These are phyloP conservation scores for Bombus confusus DNA, from an alignment of 1,140 invertebrate genomes.

Conservation along the genomic window DNA sequence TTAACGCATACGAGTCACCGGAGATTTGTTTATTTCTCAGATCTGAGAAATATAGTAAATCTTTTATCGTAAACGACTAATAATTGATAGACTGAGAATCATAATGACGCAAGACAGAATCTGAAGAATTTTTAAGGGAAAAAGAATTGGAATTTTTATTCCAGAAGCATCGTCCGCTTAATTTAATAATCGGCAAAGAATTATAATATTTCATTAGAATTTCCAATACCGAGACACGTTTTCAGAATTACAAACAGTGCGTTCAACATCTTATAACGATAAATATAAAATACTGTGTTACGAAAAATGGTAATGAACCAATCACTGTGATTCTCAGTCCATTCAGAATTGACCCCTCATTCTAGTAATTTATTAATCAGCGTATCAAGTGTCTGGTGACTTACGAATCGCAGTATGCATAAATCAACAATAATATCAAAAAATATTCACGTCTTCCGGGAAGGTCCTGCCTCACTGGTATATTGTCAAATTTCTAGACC, in stretches of 20 bases:
- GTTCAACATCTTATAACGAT: too few species aligned
- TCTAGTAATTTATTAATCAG: background rate
- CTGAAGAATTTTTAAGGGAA: too few species aligned
- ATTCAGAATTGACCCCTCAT: background rate
- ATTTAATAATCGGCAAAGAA: background rate
- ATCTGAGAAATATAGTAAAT: background rate
- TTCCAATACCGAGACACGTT: background rate
- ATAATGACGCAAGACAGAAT: background rate
- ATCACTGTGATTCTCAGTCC: background rate
- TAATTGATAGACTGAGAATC: background rate
- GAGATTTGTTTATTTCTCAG: background rate
- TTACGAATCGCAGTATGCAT: background rate
- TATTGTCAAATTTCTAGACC: conserved; percentile 39
- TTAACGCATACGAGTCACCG: background rate
- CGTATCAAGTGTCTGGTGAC: background rate
- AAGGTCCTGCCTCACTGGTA: conserved; percentile 39
- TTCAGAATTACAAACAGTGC: too few species aligned
- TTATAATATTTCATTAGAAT: background rate
- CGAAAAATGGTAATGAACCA: too few species aligned
- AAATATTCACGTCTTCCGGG: conserved; percentile 44
- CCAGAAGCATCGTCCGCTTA: background rate
- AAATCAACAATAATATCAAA: background rate
- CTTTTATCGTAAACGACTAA: background rate
- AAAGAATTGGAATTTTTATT: background rate
- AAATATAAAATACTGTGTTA: too few species aligned